Conservation (phyloP, 2,113 vertebrate species). For the Perognathus longimembris region DNA sequence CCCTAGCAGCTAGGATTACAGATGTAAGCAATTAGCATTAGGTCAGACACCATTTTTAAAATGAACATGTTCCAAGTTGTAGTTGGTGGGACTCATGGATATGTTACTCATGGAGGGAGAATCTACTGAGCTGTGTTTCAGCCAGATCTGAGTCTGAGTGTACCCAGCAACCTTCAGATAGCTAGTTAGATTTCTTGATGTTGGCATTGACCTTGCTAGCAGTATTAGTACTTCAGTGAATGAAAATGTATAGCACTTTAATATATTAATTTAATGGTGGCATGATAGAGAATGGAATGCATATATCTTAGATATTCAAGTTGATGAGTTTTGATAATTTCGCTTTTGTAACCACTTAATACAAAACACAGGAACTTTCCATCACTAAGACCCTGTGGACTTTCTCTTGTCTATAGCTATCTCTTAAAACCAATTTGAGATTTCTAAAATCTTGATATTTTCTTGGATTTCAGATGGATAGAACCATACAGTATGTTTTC, state of each 20-base stretch:
- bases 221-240: constrained; percentile 37
- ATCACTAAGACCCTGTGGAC: neutral
- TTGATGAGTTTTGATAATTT: neutral
- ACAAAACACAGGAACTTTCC: constrained; percentile 2
- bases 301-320: constrained; percentile 9
- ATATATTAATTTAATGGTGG: neutral
- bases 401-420: neutral
- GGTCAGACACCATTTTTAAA: neutral
- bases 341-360: neutral
- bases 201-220: neutral
- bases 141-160: neutral
- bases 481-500: neutral
- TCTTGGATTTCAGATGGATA: constrained; percentile 9
- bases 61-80: neutral
- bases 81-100: neutral
- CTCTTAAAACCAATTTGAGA: neutral
- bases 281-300: constrained; percentile 1
- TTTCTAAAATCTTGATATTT: constrained; percentile 8
- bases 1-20: too few species aligned
- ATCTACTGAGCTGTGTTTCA: neutral
- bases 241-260: neutral
- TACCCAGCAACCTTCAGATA: neutral
- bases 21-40: too few species aligned
- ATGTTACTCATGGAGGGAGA: neutral
- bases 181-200: neutral